Conservation (phyloP, 92 coral and sea anemone species). For the Parazoanthus atlanticus region DNA sequence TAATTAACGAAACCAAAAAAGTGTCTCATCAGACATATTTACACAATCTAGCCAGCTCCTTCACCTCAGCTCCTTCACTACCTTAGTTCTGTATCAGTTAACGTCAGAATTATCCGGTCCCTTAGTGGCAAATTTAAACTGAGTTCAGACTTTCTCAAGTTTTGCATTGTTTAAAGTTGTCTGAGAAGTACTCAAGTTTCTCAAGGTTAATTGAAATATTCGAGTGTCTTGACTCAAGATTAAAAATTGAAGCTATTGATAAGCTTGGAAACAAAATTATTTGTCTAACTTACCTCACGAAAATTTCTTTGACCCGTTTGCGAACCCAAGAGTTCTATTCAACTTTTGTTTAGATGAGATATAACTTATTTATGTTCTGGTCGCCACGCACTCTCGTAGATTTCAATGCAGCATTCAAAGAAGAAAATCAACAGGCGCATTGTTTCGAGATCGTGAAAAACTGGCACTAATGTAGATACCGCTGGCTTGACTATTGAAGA, state of each 20-base stretch:
- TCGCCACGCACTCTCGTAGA: neutral
- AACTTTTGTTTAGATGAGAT: neutral
- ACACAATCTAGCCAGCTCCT: neutral
- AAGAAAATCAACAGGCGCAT: constrained; percentile 41
- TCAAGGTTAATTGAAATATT: too few species aligned
- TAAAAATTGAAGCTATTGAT: neutral
- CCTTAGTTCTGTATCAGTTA: neutral
- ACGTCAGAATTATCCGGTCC: neutral
- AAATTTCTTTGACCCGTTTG: neutral
- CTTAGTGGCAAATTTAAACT: neutral
- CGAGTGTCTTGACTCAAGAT: neutral
- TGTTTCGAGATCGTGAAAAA: constrained; percentile 20
- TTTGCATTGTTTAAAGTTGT: neutral
- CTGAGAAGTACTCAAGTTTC: neutral
- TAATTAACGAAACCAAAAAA: neutral
- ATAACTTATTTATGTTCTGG: constrained; percentile 29
- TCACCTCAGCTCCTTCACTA: neutral
- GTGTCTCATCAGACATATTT: neutral
- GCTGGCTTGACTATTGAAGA: neutral
- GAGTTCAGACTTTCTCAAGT: neutral
- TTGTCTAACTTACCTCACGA: constrained; percentile 14
- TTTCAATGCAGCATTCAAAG: neutral
- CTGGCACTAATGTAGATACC: constrained; percentile 23
- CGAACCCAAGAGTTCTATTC: neutral
- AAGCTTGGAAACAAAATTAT: neutral